phyloP scores from a whole-genome alignment of 2,113 vertebrate species.

The Calonectris borealis region DNA sequence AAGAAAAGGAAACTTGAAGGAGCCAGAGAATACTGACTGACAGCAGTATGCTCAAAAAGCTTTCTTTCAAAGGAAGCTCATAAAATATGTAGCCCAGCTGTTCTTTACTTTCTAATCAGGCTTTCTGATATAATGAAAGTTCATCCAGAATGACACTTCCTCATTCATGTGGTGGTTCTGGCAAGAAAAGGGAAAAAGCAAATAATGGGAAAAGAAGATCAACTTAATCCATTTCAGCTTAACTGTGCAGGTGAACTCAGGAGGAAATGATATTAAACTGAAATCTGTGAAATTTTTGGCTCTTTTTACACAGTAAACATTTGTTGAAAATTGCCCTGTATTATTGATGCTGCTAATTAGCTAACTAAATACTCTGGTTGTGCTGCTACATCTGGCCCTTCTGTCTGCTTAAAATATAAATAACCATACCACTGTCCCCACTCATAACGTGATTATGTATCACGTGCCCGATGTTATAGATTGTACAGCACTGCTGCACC shows the following conservation, averaged over 20 bases:
- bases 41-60: background rate
- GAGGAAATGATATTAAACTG: background rate
- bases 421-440: background rate
- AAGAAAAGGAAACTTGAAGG: background rate
- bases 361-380: background rate
- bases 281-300: background rate
- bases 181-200: background rate
- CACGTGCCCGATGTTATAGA: background rate
- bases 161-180: constrained; percentile 2
- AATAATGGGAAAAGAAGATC: constrained; percentile 34
- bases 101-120: constrained; percentile 46
- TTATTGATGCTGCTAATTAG: constrained; percentile 21
- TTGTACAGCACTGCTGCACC: background rate
- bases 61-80: constrained; percentile 1
- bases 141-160: constrained; percentile 29
- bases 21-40: background rate
- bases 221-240: constrained; percentile 39
- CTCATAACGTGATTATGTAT: background rate
- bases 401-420: background rate
- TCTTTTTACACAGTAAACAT: background rate
- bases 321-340: background rate
- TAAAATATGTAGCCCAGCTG: constrained; percentile 32
- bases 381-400: background rate
- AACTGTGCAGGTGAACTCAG: background rate
- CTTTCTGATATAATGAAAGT: constrained; percentile 30